phyloP scores from a whole-genome alignment of 2,113 vertebrate species.

The Antechinus stuartii region DNA sequence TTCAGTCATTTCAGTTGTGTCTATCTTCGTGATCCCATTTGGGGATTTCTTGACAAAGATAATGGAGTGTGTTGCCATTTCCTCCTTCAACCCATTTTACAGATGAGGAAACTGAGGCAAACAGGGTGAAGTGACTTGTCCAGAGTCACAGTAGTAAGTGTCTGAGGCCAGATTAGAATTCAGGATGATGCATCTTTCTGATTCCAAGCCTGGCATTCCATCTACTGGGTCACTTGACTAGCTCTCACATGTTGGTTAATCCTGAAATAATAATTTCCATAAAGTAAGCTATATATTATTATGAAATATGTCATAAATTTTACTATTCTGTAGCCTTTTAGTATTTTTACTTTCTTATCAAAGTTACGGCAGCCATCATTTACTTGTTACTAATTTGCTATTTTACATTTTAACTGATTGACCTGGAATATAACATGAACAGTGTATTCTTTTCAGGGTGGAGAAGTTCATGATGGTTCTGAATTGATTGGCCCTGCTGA shows the following conservation, averaged over 20 bases:
- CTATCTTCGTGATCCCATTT: background rate
- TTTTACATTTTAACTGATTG: background rate
- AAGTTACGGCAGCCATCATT: background rate
- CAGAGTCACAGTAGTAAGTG: background rate
- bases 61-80: background rate
- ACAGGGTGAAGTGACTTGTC: background rate
- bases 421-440: slow-evolving; percentile 6
- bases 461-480: slow-evolving; percentile 95
- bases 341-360: background rate
- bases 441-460: slow-evolving; percentile 87
- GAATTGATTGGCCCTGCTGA: slow-evolving; percentile 97
- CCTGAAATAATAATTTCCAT: background rate
- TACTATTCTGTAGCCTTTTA: background rate
- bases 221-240: background rate
- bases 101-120: background rate
- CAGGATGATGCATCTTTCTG: no score
- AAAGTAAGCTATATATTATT: background rate
- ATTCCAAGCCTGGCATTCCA: background rate
- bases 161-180: background rate
- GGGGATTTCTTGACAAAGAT: background rate
- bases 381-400: slow-evolving; percentile 6
- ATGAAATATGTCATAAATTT: slow-evolving; percentile 1
- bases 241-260: background rate
- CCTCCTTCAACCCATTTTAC: background rate
- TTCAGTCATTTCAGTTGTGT: background rate